Conservation (phyloP, 2,888 invertebrate species). For the Enchytraeus crypticus region DNA sequence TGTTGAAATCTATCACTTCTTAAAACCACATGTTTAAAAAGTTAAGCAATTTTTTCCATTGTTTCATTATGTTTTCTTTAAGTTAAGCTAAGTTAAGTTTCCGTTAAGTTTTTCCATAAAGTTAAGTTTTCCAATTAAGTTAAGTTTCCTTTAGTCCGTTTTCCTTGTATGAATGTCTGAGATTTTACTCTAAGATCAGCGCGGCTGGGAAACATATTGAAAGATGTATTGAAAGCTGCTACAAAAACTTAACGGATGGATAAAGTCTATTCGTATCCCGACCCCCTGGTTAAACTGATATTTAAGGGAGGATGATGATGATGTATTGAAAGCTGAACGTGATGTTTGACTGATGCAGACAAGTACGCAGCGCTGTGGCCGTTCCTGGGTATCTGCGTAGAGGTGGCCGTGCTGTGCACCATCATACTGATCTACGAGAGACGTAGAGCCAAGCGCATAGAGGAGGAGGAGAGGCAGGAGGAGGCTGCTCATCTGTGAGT, state of each 20-base stretch:
- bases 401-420: constrained; percentile 83
- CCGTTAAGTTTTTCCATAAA: no score
- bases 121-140: no score
- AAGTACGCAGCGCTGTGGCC: constrained; percentile 93
- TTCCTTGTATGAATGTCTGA: not conserved
- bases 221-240: not conserved
- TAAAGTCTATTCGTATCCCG: no score
- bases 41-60: no score
- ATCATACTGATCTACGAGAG: constrained; percentile 94
- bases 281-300: no score
- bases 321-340: constrained; percentile 2
- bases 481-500: no score
- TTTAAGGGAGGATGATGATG: constrained; percentile 5
- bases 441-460: constrained; percentile 58
- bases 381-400: constrained; percentile 90
- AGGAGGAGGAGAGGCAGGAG: constrained; percentile 16
- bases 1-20: no score
- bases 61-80: no score
- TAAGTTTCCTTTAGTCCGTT: not conserved
- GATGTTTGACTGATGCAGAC: constrained; percentile 57
- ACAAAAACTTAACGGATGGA: not conserved
- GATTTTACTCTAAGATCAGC: no score
- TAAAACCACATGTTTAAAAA: no score
- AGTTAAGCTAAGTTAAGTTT: no score
- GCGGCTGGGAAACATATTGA: not conserved